Evolutionary conservation across 1,140 invertebrate species (phyloP), one percentile per base, ranked within the genome.

Genomic region (Anadara kagoshimensis): DNA sequence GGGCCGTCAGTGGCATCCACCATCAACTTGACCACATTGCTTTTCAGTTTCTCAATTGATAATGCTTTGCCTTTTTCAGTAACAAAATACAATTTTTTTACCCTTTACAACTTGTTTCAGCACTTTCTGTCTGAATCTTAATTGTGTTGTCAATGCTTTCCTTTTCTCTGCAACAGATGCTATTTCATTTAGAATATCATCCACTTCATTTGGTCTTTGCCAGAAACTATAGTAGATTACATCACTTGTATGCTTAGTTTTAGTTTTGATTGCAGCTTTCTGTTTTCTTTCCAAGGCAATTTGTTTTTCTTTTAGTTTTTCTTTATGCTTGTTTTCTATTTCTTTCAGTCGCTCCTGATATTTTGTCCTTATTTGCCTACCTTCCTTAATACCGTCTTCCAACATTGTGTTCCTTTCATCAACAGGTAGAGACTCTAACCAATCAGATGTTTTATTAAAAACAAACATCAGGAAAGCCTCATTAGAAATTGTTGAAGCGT

Each of bases 381-480:
- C 64, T 41, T 66, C 29, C 36, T 66, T 66, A n/a, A 41, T 66
- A 26, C 43, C 24, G 0, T 66, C 64, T 20, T n/a, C n/a, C n/a
- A n/a, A n/a, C n/a, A n/a, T n/a, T n/a, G n/a, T n/a, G n/a, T n/a
- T n/a, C n/a, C n/a, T n/a, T n/a, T n/a, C n/a, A n/a, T n/a, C n/a
- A n/a, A n/a, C n/a, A n/a, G n/a, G n/a, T n/a, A n/a, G n/a, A n/a
- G n/a, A n/a, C n/a, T n/a, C n/a, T n/a, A n/a, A n/a, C n/a, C n/a
- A n/a, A n/a, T n/a, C n/a, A n/a, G 53, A 43, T 45, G 74, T 74
- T 51, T 75, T 80, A 24, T 78, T 80, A 24, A 72, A 69, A 8
- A 66, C 73, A 71, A 71, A 78, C 64, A 80, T 59, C 0, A 78
- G 54, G 26, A 71, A 80, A 10, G 75, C 65, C 53, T 80, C 72